Evolutionary conservation across 2,888 invertebrate genomes (phyloP).

Genomic region (Phortica magna): DNA sequence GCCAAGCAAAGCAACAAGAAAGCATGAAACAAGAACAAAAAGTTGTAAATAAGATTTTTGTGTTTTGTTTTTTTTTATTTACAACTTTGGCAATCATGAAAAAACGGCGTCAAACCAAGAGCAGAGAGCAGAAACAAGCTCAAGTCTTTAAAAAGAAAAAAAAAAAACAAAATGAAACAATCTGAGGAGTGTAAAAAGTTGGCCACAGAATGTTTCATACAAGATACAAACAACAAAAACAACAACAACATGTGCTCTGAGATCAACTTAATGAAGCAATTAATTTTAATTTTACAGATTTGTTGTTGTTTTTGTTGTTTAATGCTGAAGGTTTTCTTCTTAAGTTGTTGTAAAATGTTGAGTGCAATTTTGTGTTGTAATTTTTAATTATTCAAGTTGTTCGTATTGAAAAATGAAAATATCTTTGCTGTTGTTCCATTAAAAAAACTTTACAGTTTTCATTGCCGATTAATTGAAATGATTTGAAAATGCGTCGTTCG

Average conservation of each 20-base stretch:
- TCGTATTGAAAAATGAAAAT: slow-evolving; percentile 1
- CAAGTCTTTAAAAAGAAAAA: neutral
- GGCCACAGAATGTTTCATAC: neutral
- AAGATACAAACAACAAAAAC: neutral
- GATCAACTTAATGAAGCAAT: slow-evolving; percentile 16
- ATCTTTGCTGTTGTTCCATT: neutral
- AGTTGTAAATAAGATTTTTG: slow-evolving; percentile 23
- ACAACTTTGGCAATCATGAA: neutral
- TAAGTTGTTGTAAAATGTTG: slow-evolving; percentile 5
- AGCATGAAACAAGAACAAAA: neutral
- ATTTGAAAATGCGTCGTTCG: neutral
- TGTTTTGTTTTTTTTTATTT: neutral
- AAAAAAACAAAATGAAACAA: neutral
- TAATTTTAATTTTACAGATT: slow-evolving; percentile 13
- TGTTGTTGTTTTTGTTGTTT: neutral
- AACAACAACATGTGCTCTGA: slow-evolving; percentile 14
- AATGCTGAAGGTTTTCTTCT: neutral
- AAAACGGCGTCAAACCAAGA: neutral
- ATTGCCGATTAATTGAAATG: neutral
- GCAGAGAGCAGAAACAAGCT: neutral
- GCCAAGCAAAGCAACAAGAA: neutral
- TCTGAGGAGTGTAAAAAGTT: neutral
- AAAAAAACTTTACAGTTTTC: neutral
- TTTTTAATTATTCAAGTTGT: neutral
- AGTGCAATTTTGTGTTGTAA: neutral